These are phyloP conservation scores for Loxodonta africana DNA, from an alignment of 2,113 vertebrate genomes.

Conservation along the genomic window DNA sequence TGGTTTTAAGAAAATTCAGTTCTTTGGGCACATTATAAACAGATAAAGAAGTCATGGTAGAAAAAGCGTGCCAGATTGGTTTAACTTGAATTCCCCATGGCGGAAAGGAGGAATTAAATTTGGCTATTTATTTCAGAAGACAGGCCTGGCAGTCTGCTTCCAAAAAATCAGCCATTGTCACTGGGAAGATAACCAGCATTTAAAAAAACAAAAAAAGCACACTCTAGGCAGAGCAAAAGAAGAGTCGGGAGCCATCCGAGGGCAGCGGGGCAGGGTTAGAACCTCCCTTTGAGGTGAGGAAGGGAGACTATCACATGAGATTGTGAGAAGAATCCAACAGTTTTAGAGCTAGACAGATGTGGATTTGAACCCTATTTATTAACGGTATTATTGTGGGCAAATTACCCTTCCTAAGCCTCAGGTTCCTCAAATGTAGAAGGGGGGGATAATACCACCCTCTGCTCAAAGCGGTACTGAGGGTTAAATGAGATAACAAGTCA, in stretches of 20 bases:
- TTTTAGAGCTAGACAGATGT: not conserved
- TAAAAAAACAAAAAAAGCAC: not conserved
- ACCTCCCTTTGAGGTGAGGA: not conserved
- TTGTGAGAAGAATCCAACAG: not conserved
- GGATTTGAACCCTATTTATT: not conserved
- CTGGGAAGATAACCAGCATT: not conserved
- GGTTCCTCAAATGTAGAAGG: not conserved
- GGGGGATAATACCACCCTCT: not conserved
- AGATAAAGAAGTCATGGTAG: not conserved
- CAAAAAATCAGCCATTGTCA: not conserved
- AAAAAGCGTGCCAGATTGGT: not conserved
- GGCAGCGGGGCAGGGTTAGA: not conserved
- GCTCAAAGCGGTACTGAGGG: not conserved
- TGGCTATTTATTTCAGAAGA: not conserved
- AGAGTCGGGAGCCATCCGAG: not conserved
- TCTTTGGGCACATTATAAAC: not conserved
- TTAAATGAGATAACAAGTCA: not conserved
- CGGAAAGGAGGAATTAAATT: not conserved
- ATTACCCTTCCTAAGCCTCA: no score
- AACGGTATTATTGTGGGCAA: not conserved
- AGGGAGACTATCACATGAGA: not conserved
- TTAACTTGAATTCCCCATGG: not conserved
- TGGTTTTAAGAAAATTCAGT: constrained; percentile 14
- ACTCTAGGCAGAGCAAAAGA: not conserved
- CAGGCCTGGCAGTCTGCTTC: not conserved